Evolutionary conservation across 2,113 vertebrate genomes (phyloP), one percentile per base, ranked within the genome.

Genomic region (Anarhynchus alexandrinus): DNA sequence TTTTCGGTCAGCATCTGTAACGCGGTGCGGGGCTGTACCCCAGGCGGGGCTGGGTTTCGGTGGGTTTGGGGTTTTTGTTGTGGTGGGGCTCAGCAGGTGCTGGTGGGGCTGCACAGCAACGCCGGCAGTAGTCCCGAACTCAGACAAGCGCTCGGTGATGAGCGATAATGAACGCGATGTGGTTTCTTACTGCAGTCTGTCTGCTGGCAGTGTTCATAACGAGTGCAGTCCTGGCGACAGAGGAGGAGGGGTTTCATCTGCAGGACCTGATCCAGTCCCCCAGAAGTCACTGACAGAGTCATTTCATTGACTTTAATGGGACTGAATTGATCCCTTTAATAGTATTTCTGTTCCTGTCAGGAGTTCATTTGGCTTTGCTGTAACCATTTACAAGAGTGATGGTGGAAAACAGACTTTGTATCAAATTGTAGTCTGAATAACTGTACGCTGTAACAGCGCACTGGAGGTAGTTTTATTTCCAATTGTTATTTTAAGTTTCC

Each of bases 311-410:
- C 82, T 94, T 74, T 90, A 90, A 65, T 69, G 93, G 70, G 45
- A 42, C 61, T 36, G 52, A 82, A 94, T 88, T 84, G 91, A 94
- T 94, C 81, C 77, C 77, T 84, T 45, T 85, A 52, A 45, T 54
- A 81, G 82, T 70, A 69, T 69, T 76, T 87, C 62, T 66, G 81
- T 61, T 90, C 36, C 86, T 89, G 73, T 94, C 84, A 72, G 83
- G 57, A 93, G 83, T 85, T 89, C 73, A 58, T 87, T 95, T 94
- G 86, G 80, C 88, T 92, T 79, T 59, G 83, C 83, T 89, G 70
- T n/a, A 78, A 36, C 52, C 49, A 22, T 89, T 84, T 91, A 76
- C 77, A 61, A 6, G 36, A 94, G 73, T 70, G 76, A 69, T 9
- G 62, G 65, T 61, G 66, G 80, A 70, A 79, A 69, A 55, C 51